A percentile compares a stretch with the other conserved stretches of the same genome.
These are phyloP conservation scores for Heteractis magnifica DNA, from an alignment of 92 coral and sea anemone species.

Conservation along the genomic window DNA sequence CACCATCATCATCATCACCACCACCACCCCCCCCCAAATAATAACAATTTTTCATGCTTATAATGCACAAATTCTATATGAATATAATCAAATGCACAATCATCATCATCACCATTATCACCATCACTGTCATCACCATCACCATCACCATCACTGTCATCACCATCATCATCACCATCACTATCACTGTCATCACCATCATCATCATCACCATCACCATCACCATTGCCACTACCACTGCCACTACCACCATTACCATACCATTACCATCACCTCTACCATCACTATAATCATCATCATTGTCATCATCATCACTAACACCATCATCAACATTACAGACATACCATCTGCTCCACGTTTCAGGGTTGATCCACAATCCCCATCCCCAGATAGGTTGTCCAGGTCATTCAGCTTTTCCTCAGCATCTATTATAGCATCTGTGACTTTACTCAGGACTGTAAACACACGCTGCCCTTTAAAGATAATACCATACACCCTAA, in stretches of 20 bases:
- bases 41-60: no score
- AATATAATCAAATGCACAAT: no score
- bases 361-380: constrained; percentile 92
- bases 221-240: background rate
- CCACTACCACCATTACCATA: background rate
- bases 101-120: background rate
- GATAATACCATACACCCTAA: background rate
- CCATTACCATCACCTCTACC: background rate
- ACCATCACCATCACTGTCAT: background rate
- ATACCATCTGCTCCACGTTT: constrained; percentile 83
- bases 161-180: background rate
- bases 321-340: background rate
- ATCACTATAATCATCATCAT: background rate
- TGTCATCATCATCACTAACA: background rate
- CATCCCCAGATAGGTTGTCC: constrained; percentile 90
- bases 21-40: background rate
- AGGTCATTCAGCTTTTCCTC: constrained; percentile 75
- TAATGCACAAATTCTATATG: background rate
- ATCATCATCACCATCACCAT: background rate
- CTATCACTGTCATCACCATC: background rate
- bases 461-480: constrained; percentile 59
- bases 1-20: background rate
- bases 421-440: constrained; percentile 59
- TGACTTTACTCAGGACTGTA: constrained; percentile 42
- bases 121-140: background rate